Percentiles rank a stretch among this genome's conserved stretches.
These are phyloP conservation scores for Chromobotia macracanthus DNA, from an alignment of 2,797 vertebrate genomes.

Conservation along the genomic window DNA sequence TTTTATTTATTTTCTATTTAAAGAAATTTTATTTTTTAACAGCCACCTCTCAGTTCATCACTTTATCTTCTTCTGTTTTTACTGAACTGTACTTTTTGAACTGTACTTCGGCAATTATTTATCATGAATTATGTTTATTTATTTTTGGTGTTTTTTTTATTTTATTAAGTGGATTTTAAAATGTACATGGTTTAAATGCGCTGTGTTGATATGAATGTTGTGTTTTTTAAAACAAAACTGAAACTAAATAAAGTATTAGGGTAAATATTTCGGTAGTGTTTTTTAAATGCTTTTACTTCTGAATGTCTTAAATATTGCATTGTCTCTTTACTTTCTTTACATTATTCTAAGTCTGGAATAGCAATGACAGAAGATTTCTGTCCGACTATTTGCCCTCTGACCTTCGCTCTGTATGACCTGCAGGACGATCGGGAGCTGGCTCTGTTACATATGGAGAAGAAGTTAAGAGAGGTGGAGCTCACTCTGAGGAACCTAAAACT, in stretches of 20 bases:
- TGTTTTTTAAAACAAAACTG: conserved; percentile 57
- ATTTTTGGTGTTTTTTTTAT: conserved; percentile 53
- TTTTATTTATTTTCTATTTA: conserved; percentile 13
- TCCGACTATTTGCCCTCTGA: conserved; percentile 23
- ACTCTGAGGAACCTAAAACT: conserved; percentile 90
- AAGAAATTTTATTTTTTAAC: not conserved
- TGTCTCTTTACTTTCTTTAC: not conserved
- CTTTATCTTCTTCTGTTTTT: conserved; percentile 23
- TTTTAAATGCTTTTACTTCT: not conserved
- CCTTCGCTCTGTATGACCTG: conserved; percentile 56
- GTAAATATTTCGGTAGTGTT: conserved; percentile 24
- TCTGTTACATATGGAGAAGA: conserved; percentile 86
- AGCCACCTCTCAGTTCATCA: not conserved
- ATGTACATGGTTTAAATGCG: conserved; percentile 65
- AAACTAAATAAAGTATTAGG: conserved; percentile 71
- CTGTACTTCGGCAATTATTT: conserved; percentile 38
- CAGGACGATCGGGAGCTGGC: conserved; percentile 75
- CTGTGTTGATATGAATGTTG: conserved; percentile 60
- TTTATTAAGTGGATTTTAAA: conserved; percentile 57
- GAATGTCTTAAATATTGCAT: not conserved
- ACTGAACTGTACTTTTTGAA: not conserved
- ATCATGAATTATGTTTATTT: conserved; percentile 70
- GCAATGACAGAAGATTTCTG: not conserved
- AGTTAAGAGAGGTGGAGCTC: conserved; percentile 91
- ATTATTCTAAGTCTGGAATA: not conserved